Evolutionary conservation across 1,140 invertebrate genomes (phyloP).

Genomic region (Camponotus vicinus): DNA sequence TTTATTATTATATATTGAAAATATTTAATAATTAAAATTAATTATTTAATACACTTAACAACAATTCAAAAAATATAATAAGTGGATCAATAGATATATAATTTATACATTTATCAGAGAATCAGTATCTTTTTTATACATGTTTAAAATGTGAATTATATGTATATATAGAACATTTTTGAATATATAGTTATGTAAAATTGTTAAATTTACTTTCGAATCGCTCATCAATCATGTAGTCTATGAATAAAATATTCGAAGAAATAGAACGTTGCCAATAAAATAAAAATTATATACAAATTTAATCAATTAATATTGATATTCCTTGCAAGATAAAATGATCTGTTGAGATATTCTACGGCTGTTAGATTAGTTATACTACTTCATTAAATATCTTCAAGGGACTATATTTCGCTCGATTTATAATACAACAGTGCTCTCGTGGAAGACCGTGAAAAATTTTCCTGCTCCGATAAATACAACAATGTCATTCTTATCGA

Average conservation of each 20-base stretch:
- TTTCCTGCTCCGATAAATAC: not conserved
- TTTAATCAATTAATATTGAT: not conserved
- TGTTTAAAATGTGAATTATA: not conserved
- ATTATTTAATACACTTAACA: no score
- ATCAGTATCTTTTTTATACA: not conserved
- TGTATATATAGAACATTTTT: not conserved
- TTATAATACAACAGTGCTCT: not conserved
- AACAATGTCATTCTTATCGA: not conserved
- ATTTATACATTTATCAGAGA: not conserved
- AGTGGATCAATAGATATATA: not conserved
- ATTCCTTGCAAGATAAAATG: not conserved
- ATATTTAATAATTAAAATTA: not conserved
- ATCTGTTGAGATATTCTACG: constrained; percentile 3
- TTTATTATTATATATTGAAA: not conserved
- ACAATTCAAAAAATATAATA: not conserved
- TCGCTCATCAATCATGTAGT: not conserved
- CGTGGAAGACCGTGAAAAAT: not conserved
- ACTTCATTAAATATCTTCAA: not conserved
- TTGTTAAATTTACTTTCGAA: not conserved
- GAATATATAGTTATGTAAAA: not conserved
- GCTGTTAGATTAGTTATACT: not conserved
- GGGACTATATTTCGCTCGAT: not conserved
- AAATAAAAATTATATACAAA: not conserved
- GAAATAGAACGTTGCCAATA: not conserved
- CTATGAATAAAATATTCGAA: constrained; percentile 3